phyloP scores from a whole-genome alignment of 2,797 vertebrate species.

The Eulemur mongoz region DNA sequence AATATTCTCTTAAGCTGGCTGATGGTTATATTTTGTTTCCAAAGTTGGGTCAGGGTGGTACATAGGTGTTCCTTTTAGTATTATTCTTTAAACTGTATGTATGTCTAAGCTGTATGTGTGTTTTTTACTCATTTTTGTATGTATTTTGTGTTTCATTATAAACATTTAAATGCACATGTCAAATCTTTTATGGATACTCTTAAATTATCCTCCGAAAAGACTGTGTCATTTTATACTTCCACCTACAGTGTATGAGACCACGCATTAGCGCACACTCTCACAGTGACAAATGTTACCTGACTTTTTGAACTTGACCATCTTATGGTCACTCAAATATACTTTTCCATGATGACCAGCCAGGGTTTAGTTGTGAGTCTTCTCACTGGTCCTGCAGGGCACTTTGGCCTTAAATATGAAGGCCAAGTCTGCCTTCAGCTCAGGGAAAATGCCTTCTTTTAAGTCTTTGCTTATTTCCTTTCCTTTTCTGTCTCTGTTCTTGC shows the following conservation, averaged over 20 bases:
- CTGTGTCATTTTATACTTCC: not conserved
- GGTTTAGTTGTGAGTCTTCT: not conserved
- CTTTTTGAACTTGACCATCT: not conserved
- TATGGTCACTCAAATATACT: too few relatives aligned
- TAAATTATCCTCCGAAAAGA: not conserved
- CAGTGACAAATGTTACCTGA: not conserved
- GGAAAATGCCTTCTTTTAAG: not conserved
- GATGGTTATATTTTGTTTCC: not conserved
- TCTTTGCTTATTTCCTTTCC: not conserved
- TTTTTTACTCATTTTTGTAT: not conserved
- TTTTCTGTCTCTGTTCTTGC: not conserved
- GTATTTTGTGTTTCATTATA: not conserved
- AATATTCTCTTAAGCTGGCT: not conserved
- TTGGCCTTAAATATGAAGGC: not conserved
- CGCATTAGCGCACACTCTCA: not conserved
- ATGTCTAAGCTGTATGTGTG: not conserved
- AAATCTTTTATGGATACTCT: not conserved
- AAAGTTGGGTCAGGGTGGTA: not conserved
- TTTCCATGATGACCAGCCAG: rapidly evolving
- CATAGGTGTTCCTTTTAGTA: not conserved
- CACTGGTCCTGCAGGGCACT: not conserved
- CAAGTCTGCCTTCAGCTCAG: not conserved
- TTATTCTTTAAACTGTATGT: not conserved
- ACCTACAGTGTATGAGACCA: not conserved
- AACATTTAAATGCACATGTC: not conserved